Base-by-base conservation (phyloP, 2,888 invertebrate genomes). In the Eristalis pertinax region DNA sequence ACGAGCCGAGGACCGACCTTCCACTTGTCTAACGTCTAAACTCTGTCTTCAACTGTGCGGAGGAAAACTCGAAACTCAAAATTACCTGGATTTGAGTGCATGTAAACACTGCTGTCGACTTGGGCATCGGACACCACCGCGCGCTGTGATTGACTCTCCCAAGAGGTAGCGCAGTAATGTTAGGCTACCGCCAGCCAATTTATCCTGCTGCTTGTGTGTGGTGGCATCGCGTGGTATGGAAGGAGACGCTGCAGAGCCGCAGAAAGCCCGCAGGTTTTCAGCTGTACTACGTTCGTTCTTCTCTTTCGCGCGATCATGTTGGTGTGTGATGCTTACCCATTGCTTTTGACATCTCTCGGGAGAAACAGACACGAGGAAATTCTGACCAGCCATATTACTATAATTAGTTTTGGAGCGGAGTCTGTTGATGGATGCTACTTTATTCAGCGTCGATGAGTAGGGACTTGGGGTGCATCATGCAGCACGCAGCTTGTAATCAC, bases 101-200 rank as follows among this genome's bases (percentile, higher is more conserved):
- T 84, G 84, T 84, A 80, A 87, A 80, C 76, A 84, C 76, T 60
- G 64, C 79, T 43, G 79, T 76, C 65, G 64, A 43, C 75, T 68
- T 75, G 24, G 41, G 43, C 68, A 62, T 70, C 63, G 70, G 72
- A n/a, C 60, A 70, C 65, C 29, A 60, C 43, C 29, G 32, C 60
- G 24, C 60, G 19, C 22, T 67, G 63, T 87, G 78, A 87, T 84
- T 75, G 79, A 65, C 79, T 87, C 38, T 65, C 29, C 63, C 74
- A 72, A 75, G 86, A 58, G 74, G 79, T 75, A 76, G 60, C 75
- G 35, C 64, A 56, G 64, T 80, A 87, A 87, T 87, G 79, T 75
- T 84, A 76, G 79, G 84, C 84, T 87, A 80, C 87, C 29, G 80
- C 80, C 87, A 84, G 80, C 80, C 87, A 84, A 84, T 87, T 86